phyloP scores from a whole-genome alignment of 1,140 invertebrate genomes.

The Episyrphus balteatus region DNA sequence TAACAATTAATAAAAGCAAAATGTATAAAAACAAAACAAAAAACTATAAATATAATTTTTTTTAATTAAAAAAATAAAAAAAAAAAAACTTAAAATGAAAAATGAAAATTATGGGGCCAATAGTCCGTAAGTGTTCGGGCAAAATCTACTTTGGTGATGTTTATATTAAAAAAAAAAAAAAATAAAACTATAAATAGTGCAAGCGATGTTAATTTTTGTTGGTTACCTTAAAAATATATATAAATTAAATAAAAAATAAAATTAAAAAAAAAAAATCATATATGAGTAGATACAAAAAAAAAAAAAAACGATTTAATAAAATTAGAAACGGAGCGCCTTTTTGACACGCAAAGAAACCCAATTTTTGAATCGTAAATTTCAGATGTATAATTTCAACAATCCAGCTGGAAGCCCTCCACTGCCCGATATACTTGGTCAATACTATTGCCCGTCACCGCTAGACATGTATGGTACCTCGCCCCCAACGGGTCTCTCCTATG shows the following conservation, averaged over 20 bases:
- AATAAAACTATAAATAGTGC: slow-evolving; percentile 10
- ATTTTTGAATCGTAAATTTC: slow-evolving; percentile 36
- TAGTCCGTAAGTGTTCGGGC: slow-evolving; percentile 38
- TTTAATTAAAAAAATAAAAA: slow-evolving; percentile 12
- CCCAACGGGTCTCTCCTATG: slow-evolving; percentile 9
- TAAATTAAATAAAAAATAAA: slow-evolving; percentile 6
- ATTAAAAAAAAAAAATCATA: slow-evolving; percentile 6
- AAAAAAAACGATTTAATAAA: slow-evolving; percentile 8
- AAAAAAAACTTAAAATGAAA: slow-evolving; percentile 10
- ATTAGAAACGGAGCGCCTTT: slow-evolving; percentile 7
- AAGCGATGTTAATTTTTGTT: slow-evolving; percentile 6
- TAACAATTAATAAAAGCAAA: slow-evolving; percentile 5
- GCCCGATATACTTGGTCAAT: slow-evolving; percentile 35
- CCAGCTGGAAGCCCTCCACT: slow-evolving; percentile 31
- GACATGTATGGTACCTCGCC: slow-evolving; percentile 5
- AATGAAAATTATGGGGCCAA: slow-evolving; percentile 28
- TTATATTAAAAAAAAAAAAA: slow-evolving; percentile 15
- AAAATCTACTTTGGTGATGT: slow-evolving; percentile 34
- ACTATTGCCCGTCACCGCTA: slow-evolving; percentile 17
- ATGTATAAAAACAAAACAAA: slow-evolving; percentile 10
- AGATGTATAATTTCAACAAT: slow-evolving; percentile 36
- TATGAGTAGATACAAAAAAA: slow-evolving; percentile 4
- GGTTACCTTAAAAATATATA: not conserved
- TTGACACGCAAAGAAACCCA: slow-evolving; percentile 10
- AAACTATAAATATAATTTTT: slow-evolving; percentile 8